Conservation (phyloP, 2,888 invertebrate genomes). For the Hydriomena furcata region DNA sequence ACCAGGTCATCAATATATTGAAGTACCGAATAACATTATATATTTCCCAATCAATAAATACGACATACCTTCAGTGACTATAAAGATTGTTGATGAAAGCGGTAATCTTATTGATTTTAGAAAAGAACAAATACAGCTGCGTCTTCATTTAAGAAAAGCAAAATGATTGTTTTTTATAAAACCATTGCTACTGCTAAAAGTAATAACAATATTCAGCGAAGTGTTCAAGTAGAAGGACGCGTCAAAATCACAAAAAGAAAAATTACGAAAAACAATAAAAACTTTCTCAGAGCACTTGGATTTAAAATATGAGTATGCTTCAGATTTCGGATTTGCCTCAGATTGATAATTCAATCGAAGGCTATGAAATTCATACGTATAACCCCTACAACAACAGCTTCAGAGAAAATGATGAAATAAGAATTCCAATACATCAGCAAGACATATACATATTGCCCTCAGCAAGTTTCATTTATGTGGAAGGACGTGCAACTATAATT, state of each 20-base stretch:
- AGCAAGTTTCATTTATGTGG: neutral
- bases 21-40: constrained; percentile 1
- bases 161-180: constrained; percentile 2
- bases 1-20: constrained; percentile 2
- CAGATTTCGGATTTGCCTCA: neutral
- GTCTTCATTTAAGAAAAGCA: neutral
- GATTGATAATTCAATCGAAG: neutral
- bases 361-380: constrained; percentile 7
- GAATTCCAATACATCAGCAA: constrained; percentile 6
- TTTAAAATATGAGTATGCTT: neutral
- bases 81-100: neutral
- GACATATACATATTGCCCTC: neutral
- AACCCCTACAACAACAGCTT: constrained; percentile 2
- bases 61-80: neutral
- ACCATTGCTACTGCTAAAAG: neutral
- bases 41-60: neutral
- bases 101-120: neutral
- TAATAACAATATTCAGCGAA: neutral
- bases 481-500: neutral
- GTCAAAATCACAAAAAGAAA: neutral
- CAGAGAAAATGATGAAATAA: constrained; percentile 8
- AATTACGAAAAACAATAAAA: neutral
- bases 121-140: neutral
- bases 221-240: neutral
- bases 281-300: neutral